Conservation (phyloP, 2,797 vertebrate genomes). For the Ficedula albicollis region DNA sequence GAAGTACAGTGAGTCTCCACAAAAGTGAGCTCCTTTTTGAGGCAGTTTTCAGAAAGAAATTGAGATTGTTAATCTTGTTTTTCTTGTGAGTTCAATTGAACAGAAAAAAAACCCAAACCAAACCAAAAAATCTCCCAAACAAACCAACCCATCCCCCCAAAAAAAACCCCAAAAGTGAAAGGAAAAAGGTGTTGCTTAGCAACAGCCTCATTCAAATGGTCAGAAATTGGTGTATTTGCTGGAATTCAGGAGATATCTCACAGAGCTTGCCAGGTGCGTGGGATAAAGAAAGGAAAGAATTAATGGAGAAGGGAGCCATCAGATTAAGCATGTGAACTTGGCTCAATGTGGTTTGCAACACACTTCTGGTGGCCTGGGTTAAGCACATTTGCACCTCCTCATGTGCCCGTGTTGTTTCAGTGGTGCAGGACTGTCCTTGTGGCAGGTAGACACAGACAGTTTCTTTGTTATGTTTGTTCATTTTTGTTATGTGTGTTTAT, state of each 20-base stretch:
- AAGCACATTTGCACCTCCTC: neutral
- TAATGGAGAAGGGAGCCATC: neutral
- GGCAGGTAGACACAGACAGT: neutral
- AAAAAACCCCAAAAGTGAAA: neutral
- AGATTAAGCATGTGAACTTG: neutral
- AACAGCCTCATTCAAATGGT: constrained; percentile 59
- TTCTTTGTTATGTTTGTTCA: neutral
- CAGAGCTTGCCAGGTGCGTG: neutral
- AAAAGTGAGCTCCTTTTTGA: neutral
- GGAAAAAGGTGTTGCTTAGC: constrained; percentile 67
- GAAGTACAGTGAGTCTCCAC: neutral
- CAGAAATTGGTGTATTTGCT: constrained; percentile 55
- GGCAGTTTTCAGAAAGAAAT: neutral
- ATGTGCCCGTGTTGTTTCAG: neutral
- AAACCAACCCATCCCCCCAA: neutral
- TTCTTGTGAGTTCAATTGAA: neutral
- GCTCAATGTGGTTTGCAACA: neutral
- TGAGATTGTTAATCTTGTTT: neutral
- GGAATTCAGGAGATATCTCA: constrained; percentile 45
- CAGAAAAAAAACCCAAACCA: neutral
- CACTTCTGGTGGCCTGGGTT: neutral
- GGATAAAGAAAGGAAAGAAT: neutral
- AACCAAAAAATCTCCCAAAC: neutral
- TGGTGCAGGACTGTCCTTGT: neutral
- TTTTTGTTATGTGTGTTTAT: neutral